A percentile compares a stretch with the other conserved stretches of the same genome.
Conservation (phyloP, 2,113 vertebrate genomes). For the Eidolon helvum region DNA sequence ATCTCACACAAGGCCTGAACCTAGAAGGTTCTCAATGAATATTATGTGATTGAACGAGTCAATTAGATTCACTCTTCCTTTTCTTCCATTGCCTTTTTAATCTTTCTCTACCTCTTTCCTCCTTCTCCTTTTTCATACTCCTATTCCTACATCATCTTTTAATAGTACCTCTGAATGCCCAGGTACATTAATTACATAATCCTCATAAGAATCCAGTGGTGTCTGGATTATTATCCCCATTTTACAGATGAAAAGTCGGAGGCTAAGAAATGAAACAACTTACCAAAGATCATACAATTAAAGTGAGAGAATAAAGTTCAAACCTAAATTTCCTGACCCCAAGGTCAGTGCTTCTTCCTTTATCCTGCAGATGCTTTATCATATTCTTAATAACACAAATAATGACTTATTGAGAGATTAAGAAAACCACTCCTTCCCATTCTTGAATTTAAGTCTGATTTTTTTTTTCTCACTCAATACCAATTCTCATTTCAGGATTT, state of each 20-base stretch:
- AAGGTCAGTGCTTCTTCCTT: background rate
- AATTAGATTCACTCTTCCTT: background rate
- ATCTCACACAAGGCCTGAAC: background rate
- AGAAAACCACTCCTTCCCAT: background rate
- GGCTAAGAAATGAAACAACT: background rate
- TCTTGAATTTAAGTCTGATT: slow-evolving; percentile 1
- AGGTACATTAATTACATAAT: background rate
- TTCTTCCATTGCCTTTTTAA: background rate
- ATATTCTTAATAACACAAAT: background rate
- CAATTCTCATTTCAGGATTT: background rate
- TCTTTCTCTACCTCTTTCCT: background rate
- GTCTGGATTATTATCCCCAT: background rate
- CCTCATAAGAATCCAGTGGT: background rate
- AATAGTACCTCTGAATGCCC: background rate
- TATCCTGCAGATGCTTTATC: background rate
- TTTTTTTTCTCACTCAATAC: slow-evolving; percentile 22
- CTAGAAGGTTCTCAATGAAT: background rate
- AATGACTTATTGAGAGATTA: background rate
- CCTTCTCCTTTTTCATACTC: background rate
- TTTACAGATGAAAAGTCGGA: background rate
- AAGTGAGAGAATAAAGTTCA: background rate
- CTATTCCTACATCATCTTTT: background rate
- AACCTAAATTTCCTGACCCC: background rate
- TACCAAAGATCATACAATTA: background rate
- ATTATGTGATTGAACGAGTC: background rate